phyloP scores from a whole-genome alignment of 2,888 invertebrate species.

The Hybos culiciformis region DNA sequence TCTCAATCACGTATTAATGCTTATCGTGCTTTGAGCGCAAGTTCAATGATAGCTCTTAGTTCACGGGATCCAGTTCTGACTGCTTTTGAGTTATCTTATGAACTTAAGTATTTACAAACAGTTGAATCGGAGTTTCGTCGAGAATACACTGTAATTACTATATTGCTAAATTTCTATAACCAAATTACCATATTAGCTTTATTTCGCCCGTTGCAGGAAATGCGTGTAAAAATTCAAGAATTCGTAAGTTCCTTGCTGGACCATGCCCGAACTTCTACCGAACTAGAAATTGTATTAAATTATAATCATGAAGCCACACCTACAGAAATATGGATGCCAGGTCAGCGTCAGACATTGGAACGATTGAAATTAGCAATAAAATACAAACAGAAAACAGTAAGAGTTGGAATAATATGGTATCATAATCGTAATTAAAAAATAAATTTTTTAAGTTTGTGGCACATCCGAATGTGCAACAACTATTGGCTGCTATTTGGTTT shows the following conservation, averaged over 20 bases:
- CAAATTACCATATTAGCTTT: background rate
- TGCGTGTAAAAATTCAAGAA: slow-evolving; percentile 64
- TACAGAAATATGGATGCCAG: slow-evolving; percentile 68
- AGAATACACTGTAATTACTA: slow-evolving; percentile 67
- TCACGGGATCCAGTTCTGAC: slow-evolving; percentile 89
- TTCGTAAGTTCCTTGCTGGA: slow-evolving; percentile 83
- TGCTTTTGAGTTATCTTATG: slow-evolving; percentile 90
- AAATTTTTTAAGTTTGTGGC: slow-evolving; percentile 71
- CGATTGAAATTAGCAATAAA: slow-evolving; percentile 89
- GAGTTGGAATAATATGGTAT: slow-evolving; percentile 7
- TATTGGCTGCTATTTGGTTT: slow-evolving; percentile 94
- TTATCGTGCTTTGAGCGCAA: slow-evolving; percentile 78
- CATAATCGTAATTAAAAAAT: background rate
- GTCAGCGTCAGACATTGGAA: slow-evolving; percentile 76
- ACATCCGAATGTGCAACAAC: slow-evolving; percentile 93
- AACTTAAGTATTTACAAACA: slow-evolving; percentile 69
- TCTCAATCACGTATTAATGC: slow-evolving; percentile 91
- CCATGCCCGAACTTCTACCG: slow-evolving; percentile 83
- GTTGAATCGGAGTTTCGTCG: slow-evolving; percentile 91
- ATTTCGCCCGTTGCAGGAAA: slow-evolving; percentile 42
- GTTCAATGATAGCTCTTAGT: slow-evolving; percentile 83
- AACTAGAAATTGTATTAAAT: slow-evolving; percentile 89
- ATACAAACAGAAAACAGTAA: slow-evolving; percentile 91
- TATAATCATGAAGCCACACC: slow-evolving; percentile 58
- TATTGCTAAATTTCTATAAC: background rate